Conservation (phyloP, 2,113 vertebrate species). For the Silurus asotus region DNA sequence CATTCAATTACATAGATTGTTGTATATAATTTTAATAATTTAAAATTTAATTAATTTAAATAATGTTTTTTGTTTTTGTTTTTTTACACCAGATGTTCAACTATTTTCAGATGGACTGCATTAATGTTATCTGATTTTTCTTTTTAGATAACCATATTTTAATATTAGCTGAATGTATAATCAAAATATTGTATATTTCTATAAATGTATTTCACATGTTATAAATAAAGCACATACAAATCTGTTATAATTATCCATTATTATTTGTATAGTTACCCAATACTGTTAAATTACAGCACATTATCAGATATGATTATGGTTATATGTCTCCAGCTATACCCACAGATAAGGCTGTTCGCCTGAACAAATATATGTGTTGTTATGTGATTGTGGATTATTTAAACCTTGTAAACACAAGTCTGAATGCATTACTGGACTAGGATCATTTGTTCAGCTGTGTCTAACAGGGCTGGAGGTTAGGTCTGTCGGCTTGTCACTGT, state of each 20-base stretch:
- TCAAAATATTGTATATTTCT: background rate
- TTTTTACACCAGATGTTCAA: background rate
- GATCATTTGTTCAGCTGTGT: constrained; percentile 34
- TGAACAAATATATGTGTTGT: background rate
- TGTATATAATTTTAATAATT: too few species aligned
- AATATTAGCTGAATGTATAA: background rate
- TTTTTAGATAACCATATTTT: background rate
- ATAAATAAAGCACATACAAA: background rate
- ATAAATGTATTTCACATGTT: background rate
- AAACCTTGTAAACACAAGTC: constrained; percentile 12
- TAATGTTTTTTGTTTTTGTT: too few species aligned
- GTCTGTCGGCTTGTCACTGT: constrained; percentile 22
- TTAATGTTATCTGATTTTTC: background rate
- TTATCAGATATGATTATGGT: background rate
- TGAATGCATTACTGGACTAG: constrained; percentile 26
- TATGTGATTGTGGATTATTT: background rate
- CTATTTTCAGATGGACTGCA: background rate
- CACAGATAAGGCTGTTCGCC: background rate
- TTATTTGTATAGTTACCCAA: too few species aligned
- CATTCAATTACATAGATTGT: too few species aligned
- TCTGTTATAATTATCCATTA: background rate
- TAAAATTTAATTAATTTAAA: too few species aligned
- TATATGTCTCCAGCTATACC: background rate
- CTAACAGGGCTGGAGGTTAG: constrained; percentile 26
- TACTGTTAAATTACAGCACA: background rate